Evolutionary conservation across 2,113 vertebrate genomes (phyloP), one percentile per base, ranked within the genome.

Genomic region (Lutjanus erythropterus): DNA sequence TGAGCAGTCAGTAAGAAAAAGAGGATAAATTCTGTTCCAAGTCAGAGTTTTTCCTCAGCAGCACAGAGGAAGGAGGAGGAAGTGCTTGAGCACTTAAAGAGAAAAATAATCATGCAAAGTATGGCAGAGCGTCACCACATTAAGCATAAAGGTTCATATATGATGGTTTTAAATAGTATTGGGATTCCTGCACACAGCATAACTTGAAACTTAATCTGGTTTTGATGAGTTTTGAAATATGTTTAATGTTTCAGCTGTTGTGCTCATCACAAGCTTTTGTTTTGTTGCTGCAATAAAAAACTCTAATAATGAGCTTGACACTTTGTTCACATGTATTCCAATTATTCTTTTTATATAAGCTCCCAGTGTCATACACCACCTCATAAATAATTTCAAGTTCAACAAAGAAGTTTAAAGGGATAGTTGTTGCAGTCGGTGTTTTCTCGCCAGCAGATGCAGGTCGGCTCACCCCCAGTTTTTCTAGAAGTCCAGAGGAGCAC

Each of bases 211-310:
- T 47, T 7, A 49, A 60, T 72, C 11, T 41, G 7, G 25, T 18
- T 75, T 52, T 64, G 12, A 56, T 68, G 52, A 75, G 18, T 23
- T 56, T 16, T 53, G 49, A 66, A 37, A n/a, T n/a, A 14, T 19
- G 35, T 23, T 52, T 15, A 35, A 35, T 44, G n/a, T 37, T 46
- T 9, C 14, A 44, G 16, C 16, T 31, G 27, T 0, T 18, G 39
- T 15, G 37, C 18, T 21, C 31, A 0, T 41, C 6, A 14, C 53
- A 21, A 44, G 7, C 47, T 41, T n/a, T 21, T 42, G 25, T 31
- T 53, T 66, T 33, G 47, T 39, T 53, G 27, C 33, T n/a, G 19
- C 6, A 29, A 42, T 55, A 66, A 58, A 68, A 5, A 47, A 2
- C 5, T 37, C 25, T 61, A 35, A 79, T 46, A 39, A 53, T 72